Evolutionary conservation across 2,113 vertebrate species (phyloP), one percentile per base, ranked within the genome.

Genomic region (Corythornis cristatus): DNA sequence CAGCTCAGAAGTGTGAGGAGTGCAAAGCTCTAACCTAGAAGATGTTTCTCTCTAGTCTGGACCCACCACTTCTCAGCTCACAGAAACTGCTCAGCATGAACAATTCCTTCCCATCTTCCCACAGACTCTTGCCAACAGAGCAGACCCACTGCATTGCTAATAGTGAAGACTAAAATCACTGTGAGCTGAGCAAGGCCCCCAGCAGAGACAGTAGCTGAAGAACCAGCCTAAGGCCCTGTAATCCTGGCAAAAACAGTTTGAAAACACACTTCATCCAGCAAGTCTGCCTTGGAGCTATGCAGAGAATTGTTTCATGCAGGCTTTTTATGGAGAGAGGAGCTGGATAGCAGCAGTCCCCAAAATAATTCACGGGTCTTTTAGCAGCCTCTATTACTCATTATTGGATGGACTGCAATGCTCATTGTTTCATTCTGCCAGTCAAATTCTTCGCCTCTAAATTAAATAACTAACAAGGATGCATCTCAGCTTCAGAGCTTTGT

Each of bases 221-320:
- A 89, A 77, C n/a, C 76, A 80, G 79, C 90, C 72, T 48, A 29
- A 67, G 53, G 51, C 79, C 64, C 42, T 58, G 48, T 11, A 64
- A 74, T 93, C 26, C 60, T 81, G 83, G 85, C 82, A 83, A 83
- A 86, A 93, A 43, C 33, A 40, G 40, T 20, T 93, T 86, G 72
- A 80, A 91, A 94, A 56, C 80, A 88, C 60, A 42, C 68, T 95
- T 96, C 35, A 71, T 90, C 83, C 80, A 14, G 33, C 10, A 42
- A 80, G 51, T 58, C 50, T 87, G 87, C 64, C 92, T 88, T 64
- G 42, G 43, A 88, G 83, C 76, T 61, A 43, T 31, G 65, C 79
- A 71, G 82, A 68, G 51, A 74, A 74, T 71, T 90, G 72, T 80
- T 86, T 74, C 35, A 28, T 26, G 65, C 33, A 57, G 61, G 13